phyloP scores from a whole-genome alignment of 2,888 invertebrate genomes.

The Deilephila elpenor region DNA sequence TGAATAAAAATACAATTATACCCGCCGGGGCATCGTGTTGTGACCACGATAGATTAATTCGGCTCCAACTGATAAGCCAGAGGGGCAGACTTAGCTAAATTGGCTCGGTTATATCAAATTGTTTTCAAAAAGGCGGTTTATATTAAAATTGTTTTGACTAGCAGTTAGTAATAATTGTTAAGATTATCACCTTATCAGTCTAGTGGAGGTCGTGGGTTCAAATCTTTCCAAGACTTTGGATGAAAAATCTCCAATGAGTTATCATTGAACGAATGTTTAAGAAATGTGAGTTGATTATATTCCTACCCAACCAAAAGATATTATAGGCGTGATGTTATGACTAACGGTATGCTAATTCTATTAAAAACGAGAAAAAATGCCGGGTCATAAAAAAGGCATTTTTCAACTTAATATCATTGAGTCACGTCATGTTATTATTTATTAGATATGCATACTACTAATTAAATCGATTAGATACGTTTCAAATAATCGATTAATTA shows the following conservation, averaged over 20 bases:
- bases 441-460: constrained; percentile 10
- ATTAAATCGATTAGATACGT: constrained; percentile 27
- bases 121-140: constrained; percentile 22
- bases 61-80: constrained; percentile 55
- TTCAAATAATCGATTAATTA: constrained; percentile 25
- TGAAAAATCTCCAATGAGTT: too few relatives aligned
- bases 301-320: too few relatives aligned
- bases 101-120: constrained; percentile 3
- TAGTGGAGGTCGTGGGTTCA: too few relatives aligned
- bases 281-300: too few relatives aligned
- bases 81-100: constrained; percentile 2
- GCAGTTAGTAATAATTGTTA: background rate
- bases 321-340: background rate
- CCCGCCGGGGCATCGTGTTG: constrained; percentile 55
- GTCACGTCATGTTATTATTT: background rate
- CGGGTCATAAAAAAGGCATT: background rate
- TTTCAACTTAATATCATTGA: background rate
- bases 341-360: background rate
- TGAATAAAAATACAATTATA: constrained; percentile 77
- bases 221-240: background rate
- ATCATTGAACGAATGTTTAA: too few relatives aligned
- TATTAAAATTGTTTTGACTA: background rate
- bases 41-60: constrained; percentile 67
- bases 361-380: background rate
- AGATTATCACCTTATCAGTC: too few relatives aligned